Percentiles rank a stretch among this genome's conserved stretches.
These are phyloP conservation scores for Drosophila bocqueti DNA, from an alignment of 1,140 invertebrate species.

Conservation along the genomic window DNA sequence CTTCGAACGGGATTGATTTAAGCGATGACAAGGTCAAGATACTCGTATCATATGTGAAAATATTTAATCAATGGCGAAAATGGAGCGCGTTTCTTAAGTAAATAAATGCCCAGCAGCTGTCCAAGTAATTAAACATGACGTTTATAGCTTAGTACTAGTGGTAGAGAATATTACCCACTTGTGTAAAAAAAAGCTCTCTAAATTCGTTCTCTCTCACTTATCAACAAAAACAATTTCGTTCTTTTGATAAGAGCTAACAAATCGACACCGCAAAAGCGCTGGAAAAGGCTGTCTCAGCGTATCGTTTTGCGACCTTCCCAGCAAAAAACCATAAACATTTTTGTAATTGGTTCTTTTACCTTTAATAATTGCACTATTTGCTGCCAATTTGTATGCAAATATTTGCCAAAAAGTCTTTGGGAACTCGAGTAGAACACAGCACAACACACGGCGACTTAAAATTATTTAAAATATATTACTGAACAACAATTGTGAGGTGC, in stretches of 20 bases:
- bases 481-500: conserved; percentile 48
- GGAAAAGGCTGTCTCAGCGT: conserved; percentile 34
- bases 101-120: conserved; percentile 31
- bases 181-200: conserved; percentile 25
- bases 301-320: conserved; percentile 32
- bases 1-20: conserved; percentile 57
- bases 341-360: conserved; percentile 29
- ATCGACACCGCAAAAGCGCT: conserved; percentile 31
- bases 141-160: background rate
- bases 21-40: conserved; percentile 67
- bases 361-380: conserved; percentile 27
- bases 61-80: conserved; percentile 51
- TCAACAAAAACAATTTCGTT: conserved; percentile 55
- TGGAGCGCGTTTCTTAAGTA: conserved; percentile 23
- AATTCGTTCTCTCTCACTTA: conserved; percentile 36
- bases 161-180: conserved; percentile 1
- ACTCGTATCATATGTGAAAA: conserved; percentile 40
- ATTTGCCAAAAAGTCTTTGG: conserved; percentile 13
- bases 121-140: conserved; percentile 41
- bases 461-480: conserved; percentile 19
- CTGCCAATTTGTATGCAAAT: conserved; percentile 39
- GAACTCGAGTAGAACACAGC: conserved; percentile 3
- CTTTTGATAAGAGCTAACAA: conserved; percentile 43
- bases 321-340: background rate
- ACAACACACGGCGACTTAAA: background rate